phyloP scores from a whole-genome alignment of 92 coral and sea anemone species.

The Actinernus sp. region DNA sequence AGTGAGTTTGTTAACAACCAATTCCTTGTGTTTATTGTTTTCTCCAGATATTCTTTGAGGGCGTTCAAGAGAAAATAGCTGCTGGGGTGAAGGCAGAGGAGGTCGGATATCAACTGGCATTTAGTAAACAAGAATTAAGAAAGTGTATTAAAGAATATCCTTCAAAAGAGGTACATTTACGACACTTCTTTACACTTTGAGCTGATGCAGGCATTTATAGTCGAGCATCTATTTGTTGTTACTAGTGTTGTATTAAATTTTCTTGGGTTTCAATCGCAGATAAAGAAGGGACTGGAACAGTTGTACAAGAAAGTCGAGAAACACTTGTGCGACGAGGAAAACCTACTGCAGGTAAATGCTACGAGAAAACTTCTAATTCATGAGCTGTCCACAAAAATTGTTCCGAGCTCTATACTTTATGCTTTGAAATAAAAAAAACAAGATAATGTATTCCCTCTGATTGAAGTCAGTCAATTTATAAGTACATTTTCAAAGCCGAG shows the following conservation, averaged over 20 bases:
- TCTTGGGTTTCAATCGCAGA: slow-evolving; percentile 40
- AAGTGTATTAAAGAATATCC: slow-evolving; percentile 98
- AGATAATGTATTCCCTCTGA: too few relatives aligned
- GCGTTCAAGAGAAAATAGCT: slow-evolving; percentile 91
- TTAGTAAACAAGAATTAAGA: slow-evolving; percentile 97
- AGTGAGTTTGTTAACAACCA: too few relatives aligned
- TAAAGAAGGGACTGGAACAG: slow-evolving; percentile 94
- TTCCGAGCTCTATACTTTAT: too few relatives aligned
- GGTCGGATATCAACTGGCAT: slow-evolving; percentile 97
- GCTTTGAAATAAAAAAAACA: too few relatives aligned
- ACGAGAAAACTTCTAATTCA: slow-evolving; percentile 3
- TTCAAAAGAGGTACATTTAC: slow-evolving; percentile 78
- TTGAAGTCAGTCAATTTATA: too few relatives aligned
- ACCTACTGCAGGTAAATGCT: slow-evolving; percentile 80
- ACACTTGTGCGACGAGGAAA: slow-evolving; percentile 95
- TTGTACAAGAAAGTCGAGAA: slow-evolving; percentile 97
- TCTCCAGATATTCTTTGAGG: slow-evolving; percentile 91
- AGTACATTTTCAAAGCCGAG: too few relatives aligned
- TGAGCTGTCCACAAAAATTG: too few relatives aligned
- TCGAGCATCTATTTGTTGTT: too few relatives aligned
- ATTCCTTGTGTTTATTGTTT: too few relatives aligned
- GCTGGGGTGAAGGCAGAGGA: slow-evolving; percentile 99
- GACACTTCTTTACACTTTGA: not conserved
- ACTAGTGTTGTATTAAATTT: too few relatives aligned
- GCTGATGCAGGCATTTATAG: not conserved